phyloP scores from a whole-genome alignment of 2,797 vertebrate species.

The Artibeus jamaicensis region DNA sequence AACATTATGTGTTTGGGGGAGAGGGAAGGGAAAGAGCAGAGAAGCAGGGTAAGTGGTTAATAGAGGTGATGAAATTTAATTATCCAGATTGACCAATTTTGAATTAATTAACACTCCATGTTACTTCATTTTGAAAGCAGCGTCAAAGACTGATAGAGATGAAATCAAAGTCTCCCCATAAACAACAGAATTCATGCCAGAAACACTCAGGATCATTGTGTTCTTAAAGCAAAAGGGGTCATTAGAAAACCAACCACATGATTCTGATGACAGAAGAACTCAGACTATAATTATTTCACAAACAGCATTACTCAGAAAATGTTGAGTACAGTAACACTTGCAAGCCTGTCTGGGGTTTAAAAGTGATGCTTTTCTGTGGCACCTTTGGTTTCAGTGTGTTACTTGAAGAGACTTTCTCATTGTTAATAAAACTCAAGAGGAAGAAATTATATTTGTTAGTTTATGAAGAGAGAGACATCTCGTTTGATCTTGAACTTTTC shows the following conservation, averaged over 20 bases:
- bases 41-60: background rate
- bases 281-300: constrained; percentile 18
- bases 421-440: constrained; percentile 57
- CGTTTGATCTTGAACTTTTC: constrained; percentile 64
- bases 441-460: constrained; percentile 39
- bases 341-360: background rate
- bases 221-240: constrained; percentile 3
- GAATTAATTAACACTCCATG: background rate
- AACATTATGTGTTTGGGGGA: background rate
- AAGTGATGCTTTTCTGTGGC: constrained; percentile 36
- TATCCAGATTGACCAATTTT: background rate
- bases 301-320: constrained; percentile 23
- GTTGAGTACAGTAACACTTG: constrained; percentile 21
- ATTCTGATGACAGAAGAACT: constrained; percentile 46
- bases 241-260: constrained; percentile 8
- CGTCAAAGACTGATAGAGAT: background rate
- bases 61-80: background rate
- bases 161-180: constrained; percentile 28
- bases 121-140: constrained; percentile 39
- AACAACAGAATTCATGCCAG: constrained; percentile 2
- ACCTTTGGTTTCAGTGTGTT: constrained; percentile 36
- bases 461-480: constrained; percentile 16
- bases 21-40: background rate
- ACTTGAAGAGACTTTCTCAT: constrained; percentile 46
- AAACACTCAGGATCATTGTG: background rate